Base-by-base conservation (phyloP, 2,797 vertebrate genomes). In the Rallus crepitans region DNA sequence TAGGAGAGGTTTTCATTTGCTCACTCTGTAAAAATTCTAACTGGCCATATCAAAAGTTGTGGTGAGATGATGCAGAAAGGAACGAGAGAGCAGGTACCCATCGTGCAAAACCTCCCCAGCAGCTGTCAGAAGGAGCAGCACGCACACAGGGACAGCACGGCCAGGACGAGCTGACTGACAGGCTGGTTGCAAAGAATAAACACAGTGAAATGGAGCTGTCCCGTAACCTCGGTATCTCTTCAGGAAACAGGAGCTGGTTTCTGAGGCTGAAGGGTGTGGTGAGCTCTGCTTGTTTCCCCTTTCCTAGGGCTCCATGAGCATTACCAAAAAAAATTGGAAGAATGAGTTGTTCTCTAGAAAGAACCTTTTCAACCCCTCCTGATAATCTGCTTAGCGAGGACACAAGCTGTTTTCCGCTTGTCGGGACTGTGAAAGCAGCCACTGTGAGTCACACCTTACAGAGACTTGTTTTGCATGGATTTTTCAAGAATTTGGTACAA, bases 361-460 rank as follows among this genome's bases (percentile, higher is more conserved):
- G 69, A 84, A 93, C 83, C 93, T 89, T 95, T 94, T 95, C 93
- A 94, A 19, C 77, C 83, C 92, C 82, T 90, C 63, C 83, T 56
- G 82, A 83, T 96, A 96, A 95, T 95, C 93, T 96, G 77, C 94
- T 96, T 94, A 95, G 86, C 73, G 39, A 94, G 85, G 86, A 90
- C 90, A 89, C 86, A 95, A 94, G 94, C 94, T 94, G 94, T 4
- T 89, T 91, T 87, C 69, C 73, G 47, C 89, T 95, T 93, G 91
- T 83, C 80, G 93, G 64, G 37, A 87, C 81, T 92, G 84, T 71
- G 89, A 78, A 89, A 90, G 94, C 76, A 79, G 76, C 68, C 61
- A 33, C 89, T 77, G 66, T 82, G 92, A 96, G 78, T 89, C 92
- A 90, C 78, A 89, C 76, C 81, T 87, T 63, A 87, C 2, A 4